A percentile compares a stretch with the other conserved stretches of the same genome.
phyloP scores from a whole-genome alignment of 2,888 invertebrate species.

The Hanleya hanleyi region DNA sequence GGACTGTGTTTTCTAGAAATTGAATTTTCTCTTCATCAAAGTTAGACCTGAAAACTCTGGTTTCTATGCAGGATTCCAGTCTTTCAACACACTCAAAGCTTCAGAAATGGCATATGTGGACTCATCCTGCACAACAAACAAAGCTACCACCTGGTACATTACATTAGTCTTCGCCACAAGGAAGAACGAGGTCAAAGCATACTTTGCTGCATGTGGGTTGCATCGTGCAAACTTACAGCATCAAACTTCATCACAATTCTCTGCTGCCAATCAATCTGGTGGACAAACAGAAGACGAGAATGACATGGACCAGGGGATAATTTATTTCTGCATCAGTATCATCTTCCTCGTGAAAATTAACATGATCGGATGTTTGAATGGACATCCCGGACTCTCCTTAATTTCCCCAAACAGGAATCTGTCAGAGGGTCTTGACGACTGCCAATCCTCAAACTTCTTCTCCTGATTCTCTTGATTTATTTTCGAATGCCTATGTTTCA shows the following conservation, averaged over 20 bases:
- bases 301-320: not conserved
- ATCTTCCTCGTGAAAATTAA: too few relatives aligned
- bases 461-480: not conserved
- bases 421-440: too few relatives aligned
- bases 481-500: not conserved
- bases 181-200: conserved; percentile 31
- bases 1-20: conserved; percentile 15
- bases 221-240: conserved; percentile 26
- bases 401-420: too few relatives aligned
- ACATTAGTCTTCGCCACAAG: conserved; percentile 28
- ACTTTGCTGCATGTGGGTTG: conserved; percentile 6
- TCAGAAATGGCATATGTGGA: conserved; percentile 21
- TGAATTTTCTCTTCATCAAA: conserved; percentile 20
- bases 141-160: conserved; percentile 23
- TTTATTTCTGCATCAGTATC: not conserved
- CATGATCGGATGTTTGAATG: too few relatives aligned
- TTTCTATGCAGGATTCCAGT: conserved; percentile 25
- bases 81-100: conserved; percentile 17
- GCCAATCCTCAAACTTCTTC: too few relatives aligned
- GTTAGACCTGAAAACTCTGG: conserved; percentile 31
- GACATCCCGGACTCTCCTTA: too few relatives aligned
- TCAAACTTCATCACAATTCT: conserved; percentile 27
- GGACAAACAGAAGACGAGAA: conserved; percentile 17
- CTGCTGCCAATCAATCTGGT: conserved; percentile 23
- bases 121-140: conserved; percentile 26